Base-by-base conservation (phyloP, 2,113 vertebrate species). In the Myiopsitta monachus region DNA sequence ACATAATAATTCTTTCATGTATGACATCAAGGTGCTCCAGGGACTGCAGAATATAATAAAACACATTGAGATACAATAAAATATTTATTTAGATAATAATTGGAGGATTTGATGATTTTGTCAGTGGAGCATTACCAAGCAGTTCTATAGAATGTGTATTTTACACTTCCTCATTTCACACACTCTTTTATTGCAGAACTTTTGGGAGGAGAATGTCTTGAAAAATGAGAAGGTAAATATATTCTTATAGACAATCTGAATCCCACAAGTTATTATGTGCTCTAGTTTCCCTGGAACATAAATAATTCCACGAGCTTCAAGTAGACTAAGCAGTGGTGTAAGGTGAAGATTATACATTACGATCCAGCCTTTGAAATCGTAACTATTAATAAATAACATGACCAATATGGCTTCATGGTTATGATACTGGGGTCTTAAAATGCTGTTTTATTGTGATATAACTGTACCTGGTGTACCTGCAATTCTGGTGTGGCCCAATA, bases 1-100 rank as follows among this genome's bases (percentile, higher is more conserved):
- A 54, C 31, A 31, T 82, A 78, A 87, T 54, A 87, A 80, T 88
- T 82, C 44, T 94, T 90, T 85, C 87, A 90, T 94, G 96, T 95
- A 91, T 94, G 55, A 96, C 87, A 54, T 61, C 63, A 93, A 96
- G 89, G 73, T 93, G 62, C 67, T 96, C 67, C 90, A 47, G 73
- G 88, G 87, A 83, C 33, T 33, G n/a, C 18, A 91, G 33, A 94
- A 92, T 81, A 88, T 87, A 94, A 95, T 70, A 93, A 93, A 93
- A 27, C 39, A 41, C 16, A 89, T 85, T 87, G 63, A 90, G 95
- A 96, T 77, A 22, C 63, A 95, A 85, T 83, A 74, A 79, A 95
- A 94, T 77, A 94, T 91, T 94, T 94, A 91, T 94, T 94, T 90
- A 92, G 47, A 92, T 57, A 61, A 83, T 83, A 7, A 83, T 85